Evolutionary conservation across 2,888 invertebrate genomes (phyloP).

Genomic region (Drosophila fulvimacula): DNA sequence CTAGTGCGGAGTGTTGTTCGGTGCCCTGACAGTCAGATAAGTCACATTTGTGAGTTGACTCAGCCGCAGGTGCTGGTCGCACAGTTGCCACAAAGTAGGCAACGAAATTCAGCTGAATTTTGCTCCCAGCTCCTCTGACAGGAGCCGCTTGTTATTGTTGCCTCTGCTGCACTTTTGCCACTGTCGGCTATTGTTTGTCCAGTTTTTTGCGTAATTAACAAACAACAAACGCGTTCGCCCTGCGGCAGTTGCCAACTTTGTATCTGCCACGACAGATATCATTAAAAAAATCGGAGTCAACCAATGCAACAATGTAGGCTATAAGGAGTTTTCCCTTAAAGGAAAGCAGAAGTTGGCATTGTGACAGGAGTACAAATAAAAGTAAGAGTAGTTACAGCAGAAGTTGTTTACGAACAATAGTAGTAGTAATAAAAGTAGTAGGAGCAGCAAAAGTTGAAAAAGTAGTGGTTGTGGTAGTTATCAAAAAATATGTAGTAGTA

Average conservation of each 20-base stretch:
- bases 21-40: conserved; percentile 34
- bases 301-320: neutral
- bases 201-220: conserved; percentile 55
- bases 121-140: neutral
- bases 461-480: no score
- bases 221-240: conserved; percentile 29
- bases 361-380: neutral
- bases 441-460: neutral
- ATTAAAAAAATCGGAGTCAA: neutral
- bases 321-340: neutral
- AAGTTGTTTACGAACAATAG: neutral
- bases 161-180: neutral
- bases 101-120: conserved; percentile 25
- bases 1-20: conserved; percentile 8
- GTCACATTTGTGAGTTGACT: conserved; percentile 45
- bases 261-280: neutral
- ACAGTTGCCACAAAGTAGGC: conserved; percentile 45
- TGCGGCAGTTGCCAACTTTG: conserved; percentile 28
- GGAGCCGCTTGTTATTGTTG: conserved; percentile 6
- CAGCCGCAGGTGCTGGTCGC: conserved; percentile 43
- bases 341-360: neutral
- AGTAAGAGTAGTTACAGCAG: neutral
- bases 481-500: no score
- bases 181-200: conserved; percentile 34
- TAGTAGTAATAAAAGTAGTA: neutral